Evolutionary conservation across 2,888 invertebrate genomes (phyloP), one percentile per base, ranked within the genome.

Genomic region (Odontomyia ornata): DNA sequence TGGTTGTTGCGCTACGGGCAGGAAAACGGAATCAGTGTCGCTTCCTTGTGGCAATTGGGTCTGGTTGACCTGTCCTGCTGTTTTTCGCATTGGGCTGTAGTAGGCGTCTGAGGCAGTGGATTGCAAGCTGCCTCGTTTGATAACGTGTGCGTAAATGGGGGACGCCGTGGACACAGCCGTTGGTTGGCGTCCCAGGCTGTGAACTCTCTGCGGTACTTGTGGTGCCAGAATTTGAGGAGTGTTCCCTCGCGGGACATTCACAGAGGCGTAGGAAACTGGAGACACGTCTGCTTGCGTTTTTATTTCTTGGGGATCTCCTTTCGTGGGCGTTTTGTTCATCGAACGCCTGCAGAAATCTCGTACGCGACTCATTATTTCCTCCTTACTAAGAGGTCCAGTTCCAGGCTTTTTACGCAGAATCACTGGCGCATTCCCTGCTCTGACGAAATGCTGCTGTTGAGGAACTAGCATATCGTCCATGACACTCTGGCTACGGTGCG

Each of bases 271-370:
- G 0, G 86, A 86, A 0, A 85, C 85, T 0, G 87, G 85, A 0
- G 86, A 86, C 3, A 85, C 81, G 56, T 86, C 84, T 0, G 84
- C 83, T 1, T 80, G 77, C 0, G 79, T 62, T 77, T 81, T 81
- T 1, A 78, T 65, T 57, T 79, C 79, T 7, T 67, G 4, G 80
- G 83, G 15, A 13, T 69, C 77, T 5, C 21, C 52, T 60, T 82
- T 80, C 4, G 82, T 83, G 2, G 85, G 83, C 0, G 85, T 83
- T 72, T 83, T 83, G 75, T 83, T 84, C 25, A 86, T 82, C 7
- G 87, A 87, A 76, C 86, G 85, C 15, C 85, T 84, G 57, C 87
- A 87, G 78, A 87, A 87, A 69, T 86, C 86, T 73, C 85, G 85
- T 0, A 87, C 86, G 80, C 84, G 84, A 56, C 84, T 84, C 1